phyloP scores from a whole-genome alignment of 1,140 invertebrate species.

The Temnothorax nylanderi region DNA sequence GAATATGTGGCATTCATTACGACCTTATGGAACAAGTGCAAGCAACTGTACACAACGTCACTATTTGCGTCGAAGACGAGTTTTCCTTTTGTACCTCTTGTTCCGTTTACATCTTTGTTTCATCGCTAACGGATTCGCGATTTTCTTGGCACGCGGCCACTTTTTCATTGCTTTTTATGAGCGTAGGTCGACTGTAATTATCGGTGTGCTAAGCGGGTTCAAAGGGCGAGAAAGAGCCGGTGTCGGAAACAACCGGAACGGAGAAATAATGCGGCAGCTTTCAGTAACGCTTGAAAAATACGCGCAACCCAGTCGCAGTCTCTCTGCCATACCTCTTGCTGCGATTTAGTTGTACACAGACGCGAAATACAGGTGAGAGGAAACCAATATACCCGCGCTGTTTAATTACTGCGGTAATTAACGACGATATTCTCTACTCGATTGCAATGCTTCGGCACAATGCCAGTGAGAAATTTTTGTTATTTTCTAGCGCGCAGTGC shows the following conservation, averaged over 20 bases:
- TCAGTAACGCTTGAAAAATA: constrained; percentile 46
- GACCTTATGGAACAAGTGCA: background rate
- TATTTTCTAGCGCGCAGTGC: background rate
- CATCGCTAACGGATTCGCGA: background rate
- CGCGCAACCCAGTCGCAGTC: constrained; percentile 1
- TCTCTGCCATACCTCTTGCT: background rate
- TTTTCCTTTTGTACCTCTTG: constrained; percentile 3
- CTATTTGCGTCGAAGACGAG: constrained; percentile 15
- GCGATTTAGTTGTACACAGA: constrained; percentile 38
- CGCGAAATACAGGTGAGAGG: constrained; percentile 24
- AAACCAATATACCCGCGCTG: constrained; percentile 39
- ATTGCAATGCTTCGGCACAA: constrained; percentile 25
- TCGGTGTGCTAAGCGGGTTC: constrained; percentile 36
- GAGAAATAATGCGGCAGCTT: constrained; percentile 38
- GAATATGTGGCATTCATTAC: background rate
- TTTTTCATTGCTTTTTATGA: constrained; percentile 27
- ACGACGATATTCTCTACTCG: constrained; percentile 19
- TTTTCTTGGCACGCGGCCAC: constrained; percentile 24
- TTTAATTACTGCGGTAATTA: constrained; percentile 53
- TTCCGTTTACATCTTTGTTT: background rate
- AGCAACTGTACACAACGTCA: constrained; percentile 7
- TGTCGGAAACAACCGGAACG: constrained; percentile 37
- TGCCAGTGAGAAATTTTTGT: constrained; percentile 9
- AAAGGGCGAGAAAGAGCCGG: constrained; percentile 36
- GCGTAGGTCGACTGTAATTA: constrained; percentile 32